Base-by-base conservation (phyloP, 1,140 invertebrate species). In the Pissodes strobi region DNA sequence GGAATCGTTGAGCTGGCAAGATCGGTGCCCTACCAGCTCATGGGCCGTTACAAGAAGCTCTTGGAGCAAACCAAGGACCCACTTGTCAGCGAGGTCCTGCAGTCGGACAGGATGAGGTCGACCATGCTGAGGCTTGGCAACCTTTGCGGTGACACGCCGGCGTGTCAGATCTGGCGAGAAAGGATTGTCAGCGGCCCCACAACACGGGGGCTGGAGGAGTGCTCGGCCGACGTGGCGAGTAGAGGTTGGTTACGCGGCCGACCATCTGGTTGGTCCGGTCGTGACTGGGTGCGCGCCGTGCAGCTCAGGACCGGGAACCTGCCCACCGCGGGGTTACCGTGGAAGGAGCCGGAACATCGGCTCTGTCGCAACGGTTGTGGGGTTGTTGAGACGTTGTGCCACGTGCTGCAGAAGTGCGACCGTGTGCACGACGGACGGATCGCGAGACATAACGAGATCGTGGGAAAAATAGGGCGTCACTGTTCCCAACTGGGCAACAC, bases 1-100 rank as follows among this genome's bases (percentile, higher is more conserved):
- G 68, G 71, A 15, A 27, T 71, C 70, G n/a, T n/a, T n/a, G n/a
- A n/a, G n/a, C n/a, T n/a, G n/a, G n/a, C n/a, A n/a, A n/a, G n/a
- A n/a, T n/a, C n/a, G n/a, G n/a, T n/a, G 15, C 38, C 38, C 4
- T 17, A 6, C 12, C 12, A 13, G 12, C n/a, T 39, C 4, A 3
- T 39, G 19, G 37, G 41, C 38, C 43, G 55, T 22, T 45, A 87
- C 88, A 85, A 87, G 87, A 85, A 85, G 83, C 82, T 89, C 87
- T 89, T 85, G 86, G 84, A 85, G 87, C 86, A 89, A 87, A 88
- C 88, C 85, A 86, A 41, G 85, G 86, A 85, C 87, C n/a, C n/a
- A n/a, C n/a, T n/a, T n/a, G n/a, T 85, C 87, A 85, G 85, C 87
- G 85, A 85, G 85, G 87, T 39, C 2, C 38, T 39, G 2, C 38